Base-by-base conservation (phyloP, 1,140 invertebrate genomes). In the Oscheius sp. region DNA sequence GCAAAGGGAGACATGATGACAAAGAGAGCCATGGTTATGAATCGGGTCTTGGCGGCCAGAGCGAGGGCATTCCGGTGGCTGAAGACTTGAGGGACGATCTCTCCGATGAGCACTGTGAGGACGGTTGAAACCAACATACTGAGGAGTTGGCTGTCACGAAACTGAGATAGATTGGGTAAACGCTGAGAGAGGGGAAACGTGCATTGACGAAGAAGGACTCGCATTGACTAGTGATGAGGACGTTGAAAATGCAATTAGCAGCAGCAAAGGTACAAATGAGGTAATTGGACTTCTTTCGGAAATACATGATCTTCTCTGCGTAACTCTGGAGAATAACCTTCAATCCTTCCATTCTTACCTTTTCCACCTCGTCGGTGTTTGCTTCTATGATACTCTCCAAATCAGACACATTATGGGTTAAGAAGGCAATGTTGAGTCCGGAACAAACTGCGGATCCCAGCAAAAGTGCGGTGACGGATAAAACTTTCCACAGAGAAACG, bases 1-100 rank as follows among this genome's bases (percentile, higher is more conserved):
- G 49, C 49, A 26, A 55, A 55, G 15, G 49, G 49, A 4, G 49
- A 15, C 49, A 55, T 55, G 49, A 55, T 55, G 49, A 55, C 28
- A 26, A 55, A 55, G 49, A 55, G 49, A 26, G 28, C 7, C 4
- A 55, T 15, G 28, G 49, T 55, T 7, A 7, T 4, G 23, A 13
- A 4, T 15, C 49, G 49, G 7, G 49, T 55, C 49, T 7, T 13
- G 15, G 49, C 7, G 49, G 49, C 49, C 7, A 55, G 4, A 4
- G 7, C 15, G 15, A 55, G 49, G 49, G 15, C 49, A 26, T 55
- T 20, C 7, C 49, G 49, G 23, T 26, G 15, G 49, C 49, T 4
- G 7, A 55, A 13, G 4, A 55, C 49, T 23, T 55, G 49, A 23
- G 49, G 49, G 15, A 55, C 4, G 49, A 55, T 55, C 49, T 55